Percentiles rank a stretch among this genome's conserved stretches.
Evolutionary conservation across 1,140 invertebrate species (phyloP).

Genomic region (Rhopalosiphum padi): DNA sequence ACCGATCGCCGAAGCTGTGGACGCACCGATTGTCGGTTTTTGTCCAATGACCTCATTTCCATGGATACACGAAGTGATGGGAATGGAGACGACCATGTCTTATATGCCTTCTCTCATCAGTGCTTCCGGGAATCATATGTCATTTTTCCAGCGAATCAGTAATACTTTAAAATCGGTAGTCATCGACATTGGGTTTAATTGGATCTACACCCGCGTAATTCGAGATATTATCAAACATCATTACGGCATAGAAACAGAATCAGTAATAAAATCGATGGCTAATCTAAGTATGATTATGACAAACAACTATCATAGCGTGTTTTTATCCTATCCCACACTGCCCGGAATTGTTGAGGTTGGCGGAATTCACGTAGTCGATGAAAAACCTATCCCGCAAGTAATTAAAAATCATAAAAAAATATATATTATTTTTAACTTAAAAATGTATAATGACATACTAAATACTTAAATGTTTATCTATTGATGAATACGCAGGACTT

Average conservation of each 20-base stretch:
- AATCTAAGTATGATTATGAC: slow-evolving; percentile 70
- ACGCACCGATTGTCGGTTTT: slow-evolving; percentile 17
- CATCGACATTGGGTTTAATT: not conserved
- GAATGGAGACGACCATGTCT: not conserved
- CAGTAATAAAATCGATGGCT: slow-evolving; percentile 61
- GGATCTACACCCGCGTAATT: not conserved
- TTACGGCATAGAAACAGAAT: not conserved
- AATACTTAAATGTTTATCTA: not conserved
- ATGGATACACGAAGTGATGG: slow-evolving; percentile 13
- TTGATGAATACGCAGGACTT: slow-evolving; percentile 66
- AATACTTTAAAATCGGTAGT: not conserved
- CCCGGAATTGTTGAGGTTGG: slow-evolving; percentile 73
- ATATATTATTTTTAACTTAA: not conserved
- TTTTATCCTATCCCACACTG: slow-evolving; percentile 67
- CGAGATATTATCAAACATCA: not conserved
- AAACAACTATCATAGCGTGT: slow-evolving; percentile 71
- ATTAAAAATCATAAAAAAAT: not conserved
- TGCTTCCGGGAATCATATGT: not conserved
- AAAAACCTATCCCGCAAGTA: slow-evolving; percentile 68
- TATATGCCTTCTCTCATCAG: not conserved
- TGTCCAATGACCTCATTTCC: slow-evolving; percentile 28
- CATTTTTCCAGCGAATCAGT: not conserved
- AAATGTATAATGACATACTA: not conserved
- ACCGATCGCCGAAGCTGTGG: not conserved
- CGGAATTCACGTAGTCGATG: slow-evolving; percentile 70